phyloP scores from a whole-genome alignment of 1,140 invertebrate genomes.

The Spodoptera frugiperda region DNA sequence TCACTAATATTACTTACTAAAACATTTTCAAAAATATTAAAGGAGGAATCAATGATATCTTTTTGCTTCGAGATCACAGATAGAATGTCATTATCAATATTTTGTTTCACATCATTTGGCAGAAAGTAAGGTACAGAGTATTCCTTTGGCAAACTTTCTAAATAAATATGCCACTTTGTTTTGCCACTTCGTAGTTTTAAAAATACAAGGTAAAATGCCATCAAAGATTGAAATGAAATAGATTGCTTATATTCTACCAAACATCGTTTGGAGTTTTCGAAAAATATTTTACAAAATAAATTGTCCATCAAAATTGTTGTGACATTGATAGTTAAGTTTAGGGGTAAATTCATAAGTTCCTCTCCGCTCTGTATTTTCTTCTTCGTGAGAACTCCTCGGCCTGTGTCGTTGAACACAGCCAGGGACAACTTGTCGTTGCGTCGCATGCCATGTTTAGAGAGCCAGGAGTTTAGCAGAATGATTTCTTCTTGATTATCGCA shows the following conservation, averaged over 20 bases:
- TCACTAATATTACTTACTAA: constrained; percentile 65
- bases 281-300: constrained; percentile 83
- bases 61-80: constrained; percentile 71
- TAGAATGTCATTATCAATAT: constrained; percentile 76
- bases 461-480: constrained; percentile 83
- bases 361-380: constrained; percentile 84
- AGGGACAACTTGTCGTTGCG: constrained; percentile 79
- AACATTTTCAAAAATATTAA: constrained; percentile 74
- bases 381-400: constrained; percentile 88
- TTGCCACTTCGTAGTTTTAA: constrained; percentile 78
- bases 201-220: constrained; percentile 88
- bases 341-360: constrained; percentile 87
- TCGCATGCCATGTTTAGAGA: constrained; percentile 76
- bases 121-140: constrained; percentile 87
- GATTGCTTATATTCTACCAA: constrained; percentile 67
- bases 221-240: constrained; percentile 83
- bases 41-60: constrained; percentile 78
- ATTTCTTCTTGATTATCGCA: constrained; percentile 74
- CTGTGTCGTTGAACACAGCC: constrained; percentile 85
- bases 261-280: constrained; percentile 68
- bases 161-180: constrained; percentile 87
- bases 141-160: constrained; percentile 87
- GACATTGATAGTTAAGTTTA: constrained; percentile 87
- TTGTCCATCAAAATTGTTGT: constrained; percentile 78
- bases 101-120: constrained; percentile 72